Base-by-base conservation (phyloP, 2,797 vertebrate genomes). In the Anguilla anguilla region DNA sequence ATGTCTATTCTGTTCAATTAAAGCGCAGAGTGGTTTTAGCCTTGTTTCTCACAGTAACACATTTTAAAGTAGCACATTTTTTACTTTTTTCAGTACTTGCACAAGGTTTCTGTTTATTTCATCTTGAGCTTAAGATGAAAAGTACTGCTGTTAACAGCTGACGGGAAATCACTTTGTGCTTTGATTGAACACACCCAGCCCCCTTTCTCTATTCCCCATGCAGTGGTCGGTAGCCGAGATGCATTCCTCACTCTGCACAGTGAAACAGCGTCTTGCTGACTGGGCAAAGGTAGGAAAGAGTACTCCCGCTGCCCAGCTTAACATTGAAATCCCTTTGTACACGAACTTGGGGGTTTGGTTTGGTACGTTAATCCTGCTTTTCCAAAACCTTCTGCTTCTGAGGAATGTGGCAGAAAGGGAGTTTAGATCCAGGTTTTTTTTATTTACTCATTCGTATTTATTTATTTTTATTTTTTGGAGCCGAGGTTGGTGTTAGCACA, bases 261-360 rank as follows among this genome's bases (percentile, higher is more conserved):
- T 77, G 25, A 59, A 15, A 53, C 25, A 31, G 53, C 9, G 22
- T 64, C 88, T 85, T 85, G 84, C 69, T 67, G 57, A 35, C 25
- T 57, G 51, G 49, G 87, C 85, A 61, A 53, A 53, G 49, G 51
- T 64, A 43, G 28, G 35, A 51, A 51, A 49, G 86, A 89, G 25
- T 72, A 86, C 92, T 92, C 91, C 92, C 79, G 88, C 90, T n/a
- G 89, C 59, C 91, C 88, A 6, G 7, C 6, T 87, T 85, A 90
- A 85, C 92, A 93, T 93, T 94, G 91, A 94, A 95, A 96, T 95
- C 95, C 94, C 93, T 93, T 90, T 28, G 49, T 88, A 87, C 49
- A 86, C 49, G 87, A 86, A 59, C 88, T 85, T 17, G 11, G 79
- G 88, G 61, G 79, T 90, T 39, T 69, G 35, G 74, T 90, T 88